These are phyloP conservation scores for Actenoides hombroni DNA, from an alignment of 2,113 vertebrate genomes.

Conservation along the genomic window DNA sequence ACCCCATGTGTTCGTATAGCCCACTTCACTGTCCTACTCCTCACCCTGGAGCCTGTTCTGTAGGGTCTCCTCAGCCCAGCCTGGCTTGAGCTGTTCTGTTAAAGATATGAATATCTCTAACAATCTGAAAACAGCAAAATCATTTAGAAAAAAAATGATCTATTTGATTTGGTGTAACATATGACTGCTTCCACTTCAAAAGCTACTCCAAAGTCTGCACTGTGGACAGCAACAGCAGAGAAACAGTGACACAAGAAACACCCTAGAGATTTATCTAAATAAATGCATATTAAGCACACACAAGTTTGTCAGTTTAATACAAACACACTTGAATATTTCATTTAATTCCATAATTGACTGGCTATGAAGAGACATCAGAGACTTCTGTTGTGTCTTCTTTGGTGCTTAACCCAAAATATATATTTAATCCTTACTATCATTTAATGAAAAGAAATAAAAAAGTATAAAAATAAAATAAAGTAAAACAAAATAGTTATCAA, in stretches of 20 bases:
- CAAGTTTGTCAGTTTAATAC: background rate
- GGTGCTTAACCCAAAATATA: background rate
- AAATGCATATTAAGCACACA: background rate
- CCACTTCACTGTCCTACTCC: background rate
- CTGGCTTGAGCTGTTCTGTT: background rate
- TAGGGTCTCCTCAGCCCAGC: background rate
- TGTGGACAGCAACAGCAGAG: background rate
- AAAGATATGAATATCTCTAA: background rate
- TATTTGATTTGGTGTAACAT: rapidly evolving
- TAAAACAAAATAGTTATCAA: background rate
- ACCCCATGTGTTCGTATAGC: background rate
- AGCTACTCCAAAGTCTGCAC: background rate
- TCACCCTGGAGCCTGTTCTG: background rate
- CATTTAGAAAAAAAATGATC: background rate
- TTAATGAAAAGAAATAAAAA: background rate
- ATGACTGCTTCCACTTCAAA: background rate
- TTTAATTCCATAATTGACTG: background rate
- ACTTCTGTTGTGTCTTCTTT: background rate
- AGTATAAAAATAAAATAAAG: background rate
- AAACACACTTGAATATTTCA: background rate
- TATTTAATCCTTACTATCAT: background rate
- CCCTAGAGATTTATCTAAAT: background rate
- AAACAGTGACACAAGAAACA: rapidly evolving
- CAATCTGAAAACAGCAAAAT: background rate
- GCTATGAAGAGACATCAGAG: background rate